phyloP scores from a whole-genome alignment of 2,113 vertebrate species.

The Sapayoa aenigma region DNA sequence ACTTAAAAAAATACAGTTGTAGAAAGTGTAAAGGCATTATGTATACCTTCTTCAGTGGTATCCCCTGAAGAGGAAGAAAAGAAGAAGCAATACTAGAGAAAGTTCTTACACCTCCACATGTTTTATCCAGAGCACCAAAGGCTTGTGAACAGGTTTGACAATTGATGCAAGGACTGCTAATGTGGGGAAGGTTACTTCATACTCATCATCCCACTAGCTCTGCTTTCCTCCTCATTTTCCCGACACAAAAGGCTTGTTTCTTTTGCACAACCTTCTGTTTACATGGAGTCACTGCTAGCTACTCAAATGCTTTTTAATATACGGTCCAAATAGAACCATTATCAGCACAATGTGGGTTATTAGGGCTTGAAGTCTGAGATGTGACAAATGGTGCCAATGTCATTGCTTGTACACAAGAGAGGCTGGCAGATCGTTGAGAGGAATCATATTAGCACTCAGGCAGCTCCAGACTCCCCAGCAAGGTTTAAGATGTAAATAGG shows the following conservation, averaged over 20 bases:
- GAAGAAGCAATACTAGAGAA: not conserved
- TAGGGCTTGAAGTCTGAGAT: not conserved
- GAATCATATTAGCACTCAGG: not conserved
- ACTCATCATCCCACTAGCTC: not conserved
- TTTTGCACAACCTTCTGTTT: not conserved
- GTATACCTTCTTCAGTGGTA: not conserved
- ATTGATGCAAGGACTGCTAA: not conserved
- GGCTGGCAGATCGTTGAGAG: not conserved
- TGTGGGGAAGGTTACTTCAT: not conserved
- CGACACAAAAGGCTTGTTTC: not conserved
- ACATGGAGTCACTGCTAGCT: not conserved
- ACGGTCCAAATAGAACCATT: not conserved
- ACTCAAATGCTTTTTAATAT: not conserved
- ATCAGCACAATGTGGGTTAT: fast-evolving
- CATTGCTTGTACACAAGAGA: not conserved
- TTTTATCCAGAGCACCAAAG: not conserved
- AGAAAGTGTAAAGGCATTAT: not conserved
- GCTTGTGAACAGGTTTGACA: not conserved
- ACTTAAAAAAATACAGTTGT: not conserved
- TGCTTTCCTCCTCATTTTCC: not conserved
- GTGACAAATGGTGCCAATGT: not conserved
- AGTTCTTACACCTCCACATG: not conserved
- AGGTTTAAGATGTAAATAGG: not conserved
- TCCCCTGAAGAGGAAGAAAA: not conserved
- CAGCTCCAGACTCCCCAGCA: not conserved